A percentile compares a stretch with the other conserved stretches of the same genome.
Conservation (phyloP, 2,113 vertebrate genomes). For the Atlantisia rogersi region DNA sequence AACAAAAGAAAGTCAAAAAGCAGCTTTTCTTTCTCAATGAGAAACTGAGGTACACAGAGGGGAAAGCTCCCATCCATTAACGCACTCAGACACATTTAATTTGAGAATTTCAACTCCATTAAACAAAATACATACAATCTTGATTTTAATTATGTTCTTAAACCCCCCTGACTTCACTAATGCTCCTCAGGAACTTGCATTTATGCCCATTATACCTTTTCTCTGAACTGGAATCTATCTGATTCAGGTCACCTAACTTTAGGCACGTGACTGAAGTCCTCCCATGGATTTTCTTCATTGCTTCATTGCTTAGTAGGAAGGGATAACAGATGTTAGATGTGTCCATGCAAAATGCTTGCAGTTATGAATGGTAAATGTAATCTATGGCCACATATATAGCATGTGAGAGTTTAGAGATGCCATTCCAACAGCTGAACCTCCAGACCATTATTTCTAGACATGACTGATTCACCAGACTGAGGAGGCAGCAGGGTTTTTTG, state of each 20-base stretch:
- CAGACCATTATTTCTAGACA: not conserved
- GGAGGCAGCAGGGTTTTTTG: not conserved
- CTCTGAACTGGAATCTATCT: not conserved
- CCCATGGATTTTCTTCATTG: not conserved
- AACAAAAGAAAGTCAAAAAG: not conserved
- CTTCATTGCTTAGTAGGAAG: not conserved
- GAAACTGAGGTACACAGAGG: not conserved
- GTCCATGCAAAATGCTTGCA: not conserved
- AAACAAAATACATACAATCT: not conserved
- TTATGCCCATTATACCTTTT: not conserved
- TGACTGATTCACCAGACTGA: not conserved
- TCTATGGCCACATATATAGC: not conserved
- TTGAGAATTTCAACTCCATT: not conserved
- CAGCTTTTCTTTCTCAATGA: not conserved
- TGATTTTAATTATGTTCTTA: not conserved
- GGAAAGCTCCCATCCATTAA: fast-evolving
- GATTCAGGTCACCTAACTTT: not conserved
- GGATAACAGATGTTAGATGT: not conserved
- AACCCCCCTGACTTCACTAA: not conserved
- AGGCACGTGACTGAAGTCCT: not conserved
- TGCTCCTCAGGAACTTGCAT: not conserved
- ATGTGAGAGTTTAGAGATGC: not conserved
- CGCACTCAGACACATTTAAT: not conserved
- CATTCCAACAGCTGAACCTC: not conserved
- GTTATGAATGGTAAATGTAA: not conserved